phyloP scores from a whole-genome alignment of 1,140 invertebrate genomes.

The Vanessa atalanta region DNA sequence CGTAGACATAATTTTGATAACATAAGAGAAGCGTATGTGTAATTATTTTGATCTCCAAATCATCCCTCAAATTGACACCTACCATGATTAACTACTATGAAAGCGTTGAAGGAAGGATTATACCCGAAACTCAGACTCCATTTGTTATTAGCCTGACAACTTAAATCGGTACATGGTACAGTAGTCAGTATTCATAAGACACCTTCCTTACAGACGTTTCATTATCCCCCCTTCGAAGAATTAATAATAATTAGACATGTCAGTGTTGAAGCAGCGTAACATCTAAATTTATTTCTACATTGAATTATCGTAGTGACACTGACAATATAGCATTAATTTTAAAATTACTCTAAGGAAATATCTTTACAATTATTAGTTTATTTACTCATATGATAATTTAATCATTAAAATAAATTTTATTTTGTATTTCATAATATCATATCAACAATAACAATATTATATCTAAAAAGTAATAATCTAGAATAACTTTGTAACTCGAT shows the following conservation, averaged over 20 bases:
- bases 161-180: conserved; percentile 61
- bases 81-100: conserved; percentile 49
- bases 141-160: conserved; percentile 72
- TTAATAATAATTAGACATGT: conserved; percentile 39
- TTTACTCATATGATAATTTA: too few species aligned
- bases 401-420: too few species aligned
- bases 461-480: too few species aligned
- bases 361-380: too few species aligned
- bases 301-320: too few species aligned
- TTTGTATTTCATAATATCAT: too few species aligned
- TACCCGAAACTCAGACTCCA: conserved; percentile 37
- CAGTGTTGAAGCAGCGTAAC: neutral
- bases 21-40: neutral
- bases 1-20: too few species aligned
- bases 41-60: conserved; percentile 47
- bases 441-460: too few species aligned
- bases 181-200: conserved; percentile 72
- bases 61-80: conserved; percentile 54
- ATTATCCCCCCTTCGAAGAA: conserved; percentile 48
- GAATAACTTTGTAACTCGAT: too few species aligned
- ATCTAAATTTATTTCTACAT: too few species aligned
- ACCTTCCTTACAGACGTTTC: conserved; percentile 66
- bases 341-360: too few species aligned
- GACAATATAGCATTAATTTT: too few species aligned
- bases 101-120: conserved; percentile 48